Base-by-base conservation (phyloP, 2,113 vertebrate species). In the Gnathonemus echidnorhynchus region DNA sequence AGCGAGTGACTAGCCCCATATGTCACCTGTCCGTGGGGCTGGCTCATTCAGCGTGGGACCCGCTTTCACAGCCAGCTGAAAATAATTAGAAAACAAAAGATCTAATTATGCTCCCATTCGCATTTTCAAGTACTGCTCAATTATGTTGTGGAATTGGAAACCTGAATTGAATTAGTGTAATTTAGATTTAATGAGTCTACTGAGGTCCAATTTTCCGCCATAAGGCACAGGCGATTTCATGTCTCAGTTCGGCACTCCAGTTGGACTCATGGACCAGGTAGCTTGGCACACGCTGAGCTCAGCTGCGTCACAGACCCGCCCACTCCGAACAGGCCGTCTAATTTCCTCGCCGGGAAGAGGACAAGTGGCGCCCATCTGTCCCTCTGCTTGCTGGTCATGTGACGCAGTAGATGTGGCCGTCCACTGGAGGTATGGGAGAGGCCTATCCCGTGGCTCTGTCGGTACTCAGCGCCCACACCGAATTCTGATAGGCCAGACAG, bases 161-260 rank as follows among this genome's bases (percentile, higher is more conserved):
- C 92, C 90, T 88, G 90, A 90, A 94, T 93, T 93, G 70, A 94
- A 95, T 95, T 94, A 94, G 94, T 86, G 90, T 87, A 92, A 92
- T 95, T 94, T 91, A 91, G 89, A 90, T 85, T 49, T 94, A 95
- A 95, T 93, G 91, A 91, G 90, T 52, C 91, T 92, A 93, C 92
- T 92, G 92, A 92, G 88, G 89, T 90, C 91, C 89, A 52, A 91
- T 91, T 92, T 92, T 91, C 89, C 91, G 92, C 84, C 92, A 53
- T 88, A 89, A 88, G 93, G 90, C 93, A 93, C 92, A 91, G 94
- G 92, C 92, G 93, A 94, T 94, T 92, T 92, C 84, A 56, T 91
- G 91, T 89, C 89, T 80, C 21, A 27, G 45, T 42, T 46, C 5
- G 8, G 3, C 45, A 24, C 42, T 85, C 42, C 24, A 13, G 45